phyloP scores from a whole-genome alignment of 2,888 invertebrate species.

The Tenthredo distinguenda region DNA sequence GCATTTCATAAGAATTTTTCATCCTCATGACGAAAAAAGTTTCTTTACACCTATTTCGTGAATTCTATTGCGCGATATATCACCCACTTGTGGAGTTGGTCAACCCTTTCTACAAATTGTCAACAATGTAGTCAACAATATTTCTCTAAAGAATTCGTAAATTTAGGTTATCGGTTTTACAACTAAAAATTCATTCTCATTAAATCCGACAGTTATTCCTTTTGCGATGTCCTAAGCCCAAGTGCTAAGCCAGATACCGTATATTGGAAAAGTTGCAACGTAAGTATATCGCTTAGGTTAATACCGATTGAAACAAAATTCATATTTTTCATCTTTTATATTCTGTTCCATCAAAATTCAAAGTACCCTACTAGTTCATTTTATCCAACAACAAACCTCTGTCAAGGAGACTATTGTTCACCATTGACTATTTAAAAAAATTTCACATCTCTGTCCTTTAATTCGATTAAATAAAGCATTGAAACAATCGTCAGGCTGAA shows the following conservation, averaged over 20 bases:
- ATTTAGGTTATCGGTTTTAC: constrained; percentile 48
- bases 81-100: constrained; percentile 32
- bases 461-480: neutral
- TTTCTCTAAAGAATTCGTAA: neutral
- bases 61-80: constrained; percentile 38
- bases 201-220: constrained; percentile 35
- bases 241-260: constrained; percentile 16
- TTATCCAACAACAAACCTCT: neutral
- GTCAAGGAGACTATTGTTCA: neutral
- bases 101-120: constrained; percentile 29
- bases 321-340: neutral
- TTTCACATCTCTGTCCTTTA: neutral
- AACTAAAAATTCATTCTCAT: constrained; percentile 6
- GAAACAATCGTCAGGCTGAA: neutral
- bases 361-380: neutral
- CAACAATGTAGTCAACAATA: constrained; percentile 41
- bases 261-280: constrained; percentile 41
- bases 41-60: constrained; percentile 13
- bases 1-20: constrained; percentile 51
- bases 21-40: constrained; percentile 13
- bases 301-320: neutral
- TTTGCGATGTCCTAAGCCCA: constrained; percentile 45
- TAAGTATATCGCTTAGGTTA: constrained; percentile 16
- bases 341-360: neutral
- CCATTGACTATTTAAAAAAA: neutral